Evolutionary conservation across 2,113 vertebrate species (phyloP).

Genomic region (Equus quagga): DNA sequence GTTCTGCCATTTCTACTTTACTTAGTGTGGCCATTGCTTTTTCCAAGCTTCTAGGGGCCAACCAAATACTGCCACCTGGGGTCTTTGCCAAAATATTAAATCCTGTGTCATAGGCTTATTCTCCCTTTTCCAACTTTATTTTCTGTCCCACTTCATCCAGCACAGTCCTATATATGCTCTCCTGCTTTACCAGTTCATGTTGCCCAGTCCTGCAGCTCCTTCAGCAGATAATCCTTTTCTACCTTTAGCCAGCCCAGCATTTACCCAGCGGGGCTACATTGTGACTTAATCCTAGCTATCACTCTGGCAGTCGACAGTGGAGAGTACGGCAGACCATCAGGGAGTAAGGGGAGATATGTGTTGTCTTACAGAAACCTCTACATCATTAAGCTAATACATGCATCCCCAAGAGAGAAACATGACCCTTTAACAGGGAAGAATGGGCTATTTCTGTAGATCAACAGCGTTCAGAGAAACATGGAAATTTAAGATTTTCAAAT

Average conservation of each 20-base stretch:
- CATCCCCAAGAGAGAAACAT: background rate
- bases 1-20: background rate
- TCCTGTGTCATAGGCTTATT: background rate
- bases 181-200: background rate
- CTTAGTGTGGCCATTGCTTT: background rate
- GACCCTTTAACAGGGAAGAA: background rate
- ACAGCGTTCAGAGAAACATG: background rate
- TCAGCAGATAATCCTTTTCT: background rate
- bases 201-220: background rate
- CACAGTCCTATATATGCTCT: background rate
- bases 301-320: background rate
- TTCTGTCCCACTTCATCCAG: background rate
- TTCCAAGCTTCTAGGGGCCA: background rate
- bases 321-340: background rate
- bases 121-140: background rate
- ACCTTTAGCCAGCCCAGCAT: background rate
- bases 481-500: background rate
- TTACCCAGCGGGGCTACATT: background rate
- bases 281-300: background rate
- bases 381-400: background rate
- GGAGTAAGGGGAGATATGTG: background rate
- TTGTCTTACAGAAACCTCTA: background rate
- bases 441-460: background rate
- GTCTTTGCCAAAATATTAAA: background rate
- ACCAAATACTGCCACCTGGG: background rate